These are phyloP conservation scores for Cosmia pyralina DNA, from an alignment of 2,888 invertebrate species.

Conservation along the genomic window DNA sequence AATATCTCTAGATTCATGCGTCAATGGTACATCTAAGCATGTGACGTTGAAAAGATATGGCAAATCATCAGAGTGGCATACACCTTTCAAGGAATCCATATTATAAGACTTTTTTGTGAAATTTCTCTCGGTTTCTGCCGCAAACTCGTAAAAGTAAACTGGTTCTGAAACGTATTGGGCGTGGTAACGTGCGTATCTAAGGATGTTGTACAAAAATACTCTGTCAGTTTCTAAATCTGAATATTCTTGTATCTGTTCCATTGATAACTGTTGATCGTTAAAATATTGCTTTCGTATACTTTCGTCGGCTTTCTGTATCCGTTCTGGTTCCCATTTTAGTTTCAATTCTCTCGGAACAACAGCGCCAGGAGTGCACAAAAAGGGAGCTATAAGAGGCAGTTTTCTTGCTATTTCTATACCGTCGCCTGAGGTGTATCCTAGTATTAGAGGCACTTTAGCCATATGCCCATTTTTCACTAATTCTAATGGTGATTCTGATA, in stretches of 20 bases:
- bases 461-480: conserved; percentile 76
- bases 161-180: conserved; percentile 69
- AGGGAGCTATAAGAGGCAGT: conserved; percentile 68
- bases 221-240: conserved; percentile 79
- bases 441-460: conserved; percentile 81
- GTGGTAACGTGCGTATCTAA: conserved; percentile 80
- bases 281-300: conserved; percentile 83
- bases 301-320: conserved; percentile 71
- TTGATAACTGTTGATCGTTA: conserved; percentile 71
- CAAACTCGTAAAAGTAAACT: conserved; percentile 82
- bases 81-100: conserved; percentile 79
- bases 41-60: conserved; percentile 83
- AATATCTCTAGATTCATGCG: conserved; percentile 75
- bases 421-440: conserved; percentile 85
- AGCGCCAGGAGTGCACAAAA: conserved; percentile 73
- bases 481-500: conserved; percentile 75
- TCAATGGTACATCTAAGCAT: conserved; percentile 79
- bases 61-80: conserved; percentile 85
- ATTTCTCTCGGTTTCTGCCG: conserved; percentile 83
- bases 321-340: conserved; percentile 74
- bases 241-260: conserved; percentile 74
- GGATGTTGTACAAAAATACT: conserved; percentile 81
- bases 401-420: conserved; percentile 85
- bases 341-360: conserved; percentile 85
- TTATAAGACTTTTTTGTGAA: conserved; percentile 80